A percentile compares a stretch with the other conserved stretches of the same genome.
These are phyloP conservation scores for Fissipunctia ypsillon DNA, from an alignment of 2,888 invertebrate genomes.

Conservation along the genomic window DNA sequence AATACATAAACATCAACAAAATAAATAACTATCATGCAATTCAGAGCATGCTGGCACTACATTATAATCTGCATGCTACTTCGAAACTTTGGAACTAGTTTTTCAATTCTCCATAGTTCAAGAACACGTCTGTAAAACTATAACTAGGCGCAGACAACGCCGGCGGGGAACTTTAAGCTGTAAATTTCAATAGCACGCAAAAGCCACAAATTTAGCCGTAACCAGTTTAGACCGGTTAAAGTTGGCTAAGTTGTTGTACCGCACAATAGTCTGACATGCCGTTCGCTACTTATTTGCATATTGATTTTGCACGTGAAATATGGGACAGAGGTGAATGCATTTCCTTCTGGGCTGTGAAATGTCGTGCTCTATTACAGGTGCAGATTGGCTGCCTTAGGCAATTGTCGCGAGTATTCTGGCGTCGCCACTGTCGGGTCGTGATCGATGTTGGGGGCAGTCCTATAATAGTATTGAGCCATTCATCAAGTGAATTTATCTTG, in stretches of 20 bases:
- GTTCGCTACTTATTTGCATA: conserved; percentile 81
- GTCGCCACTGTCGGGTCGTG: conserved; percentile 45
- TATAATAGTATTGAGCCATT: conserved; percentile 40
- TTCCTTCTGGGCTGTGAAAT: conserved; percentile 60
- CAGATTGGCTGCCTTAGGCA: conserved; percentile 55
- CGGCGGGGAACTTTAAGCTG: conserved; percentile 83
- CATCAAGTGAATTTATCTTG: conserved; percentile 30
- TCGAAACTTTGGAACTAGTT: conserved; percentile 49
- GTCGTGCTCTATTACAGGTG: conserved; percentile 58
- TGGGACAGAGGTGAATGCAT: conserved; percentile 68
- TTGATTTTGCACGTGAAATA: conserved; percentile 77
- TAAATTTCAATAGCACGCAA: conserved; percentile 89
- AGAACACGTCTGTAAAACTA: conserved; percentile 71
- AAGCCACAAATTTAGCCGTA: conserved; percentile 85
- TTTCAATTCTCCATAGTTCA: conserved; percentile 62
- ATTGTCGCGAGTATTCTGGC: conserved; percentile 52
- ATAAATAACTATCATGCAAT: neutral
- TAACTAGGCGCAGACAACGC: conserved; percentile 75
- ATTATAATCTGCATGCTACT: conserved; percentile 42
- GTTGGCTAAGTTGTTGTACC: conserved; percentile 80
- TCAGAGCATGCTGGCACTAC: conserved; percentile 15
- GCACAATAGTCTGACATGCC: conserved; percentile 76
- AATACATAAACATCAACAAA: neutral
- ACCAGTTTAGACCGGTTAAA: conserved; percentile 76
- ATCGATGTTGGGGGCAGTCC: conserved; percentile 39